phyloP scores from a whole-genome alignment of 2,888 invertebrate genomes.

The Drosophila peninsularis region DNA sequence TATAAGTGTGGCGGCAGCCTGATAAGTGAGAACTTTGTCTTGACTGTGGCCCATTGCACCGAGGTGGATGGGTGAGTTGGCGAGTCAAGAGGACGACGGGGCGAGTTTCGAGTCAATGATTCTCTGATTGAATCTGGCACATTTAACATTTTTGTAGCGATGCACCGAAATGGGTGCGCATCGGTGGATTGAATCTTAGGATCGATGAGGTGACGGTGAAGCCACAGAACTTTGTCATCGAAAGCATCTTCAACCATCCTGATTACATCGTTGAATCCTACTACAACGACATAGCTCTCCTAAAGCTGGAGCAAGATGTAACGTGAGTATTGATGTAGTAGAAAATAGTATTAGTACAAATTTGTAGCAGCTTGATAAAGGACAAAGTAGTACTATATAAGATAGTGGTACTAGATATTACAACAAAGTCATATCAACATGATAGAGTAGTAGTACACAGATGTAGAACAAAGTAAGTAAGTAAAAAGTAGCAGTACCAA shows the following conservation, averaged over 20 bases:
- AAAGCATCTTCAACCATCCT: conserved; percentile 69
- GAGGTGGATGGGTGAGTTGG: conserved; percentile 71
- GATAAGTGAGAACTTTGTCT: conserved; percentile 80
- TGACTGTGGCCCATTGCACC: conserved; percentile 84
- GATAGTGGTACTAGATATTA: too few relatives aligned
- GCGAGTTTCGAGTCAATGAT: neutral
- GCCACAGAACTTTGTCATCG: conserved; percentile 73
- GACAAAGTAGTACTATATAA: too few relatives aligned
- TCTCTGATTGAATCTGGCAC: conserved; percentile 1
- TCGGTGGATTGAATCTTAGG: conserved; percentile 80
- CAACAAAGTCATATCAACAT: too few relatives aligned
- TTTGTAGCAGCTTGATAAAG: too few relatives aligned
- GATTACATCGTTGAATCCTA: conserved; percentile 63
- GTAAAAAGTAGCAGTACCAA: too few relatives aligned
- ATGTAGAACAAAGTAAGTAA: too few relatives aligned
- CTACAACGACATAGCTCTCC: conserved; percentile 81
- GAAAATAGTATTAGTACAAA: too few relatives aligned
- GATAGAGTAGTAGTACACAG: too few relatives aligned
- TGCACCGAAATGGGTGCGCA: conserved; percentile 76
- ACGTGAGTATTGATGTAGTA: conserved; percentile 61
- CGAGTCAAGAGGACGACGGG: neutral
- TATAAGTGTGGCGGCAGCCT: conserved; percentile 84
- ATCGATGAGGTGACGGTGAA: conserved; percentile 64
- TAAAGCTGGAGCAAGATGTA: conserved; percentile 65
- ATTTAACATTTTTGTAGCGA: conserved; percentile 50